These are phyloP conservation scores for Luehdorfia chinensis DNA, from an alignment of 1,140 invertebrate species.

Conservation along the genomic window DNA sequence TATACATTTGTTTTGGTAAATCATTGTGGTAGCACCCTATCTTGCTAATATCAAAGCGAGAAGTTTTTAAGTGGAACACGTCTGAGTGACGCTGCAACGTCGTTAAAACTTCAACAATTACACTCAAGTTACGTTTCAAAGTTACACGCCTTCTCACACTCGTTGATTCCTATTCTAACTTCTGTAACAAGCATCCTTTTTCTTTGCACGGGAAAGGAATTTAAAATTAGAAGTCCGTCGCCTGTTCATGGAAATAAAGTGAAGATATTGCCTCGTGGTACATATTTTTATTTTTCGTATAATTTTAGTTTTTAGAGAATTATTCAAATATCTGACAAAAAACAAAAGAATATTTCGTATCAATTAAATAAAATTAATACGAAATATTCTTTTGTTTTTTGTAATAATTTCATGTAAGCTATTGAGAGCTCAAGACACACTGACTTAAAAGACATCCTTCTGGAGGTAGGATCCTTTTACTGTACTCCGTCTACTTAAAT, in stretches of 20 bases:
- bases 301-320: too few relatives aligned
- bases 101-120: conserved; percentile 39
- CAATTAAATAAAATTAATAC: too few relatives aligned
- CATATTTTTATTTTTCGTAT: too few relatives aligned
- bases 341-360: too few relatives aligned
- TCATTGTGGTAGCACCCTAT: neutral
- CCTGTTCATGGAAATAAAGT: neutral
- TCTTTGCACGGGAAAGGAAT: conserved; percentile 4
- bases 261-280: too few relatives aligned
- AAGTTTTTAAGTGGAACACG: conserved; percentile 11
- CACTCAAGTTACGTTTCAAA: conserved; percentile 19
- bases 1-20: neutral
- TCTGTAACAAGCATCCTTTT: conserved; percentile 13
- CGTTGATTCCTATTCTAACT: conserved; percentile 9
- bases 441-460: too few relatives aligned
- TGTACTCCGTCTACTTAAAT: too few relatives aligned
- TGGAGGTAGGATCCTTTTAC: too few relatives aligned
- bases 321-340: too few relatives aligned
- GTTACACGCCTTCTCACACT: conserved; percentile 20
- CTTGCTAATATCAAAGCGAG: conserved; percentile 10
- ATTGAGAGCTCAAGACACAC: too few relatives aligned
- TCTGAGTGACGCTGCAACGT: conserved; percentile 20
- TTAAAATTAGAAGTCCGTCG: conserved; percentile 6
- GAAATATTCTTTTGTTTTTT: too few relatives aligned
- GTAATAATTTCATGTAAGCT: too few relatives aligned